Conservation (phyloP, 2,888 invertebrate species). For the Patella caerulea region DNA sequence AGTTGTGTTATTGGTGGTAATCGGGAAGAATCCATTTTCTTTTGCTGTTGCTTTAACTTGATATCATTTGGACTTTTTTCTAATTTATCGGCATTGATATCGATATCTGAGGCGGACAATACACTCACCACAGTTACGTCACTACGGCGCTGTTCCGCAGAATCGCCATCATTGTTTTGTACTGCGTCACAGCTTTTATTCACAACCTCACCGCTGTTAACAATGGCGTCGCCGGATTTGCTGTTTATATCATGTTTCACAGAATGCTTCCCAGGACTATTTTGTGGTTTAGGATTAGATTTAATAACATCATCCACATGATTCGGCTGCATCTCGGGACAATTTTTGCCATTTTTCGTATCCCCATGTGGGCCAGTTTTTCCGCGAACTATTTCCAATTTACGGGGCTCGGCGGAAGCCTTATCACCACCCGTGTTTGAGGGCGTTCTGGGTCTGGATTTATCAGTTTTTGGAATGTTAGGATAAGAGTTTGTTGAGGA, state of each 20-base stretch:
- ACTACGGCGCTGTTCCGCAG: slow-evolving; percentile 16
- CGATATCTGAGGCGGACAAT: slow-evolving; percentile 24
- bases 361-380: neutral
- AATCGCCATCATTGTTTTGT: neutral
- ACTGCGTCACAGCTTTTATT: neutral
- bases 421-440: neutral
- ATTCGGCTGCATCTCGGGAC: neutral
- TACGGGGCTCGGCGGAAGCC: neutral
- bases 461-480: neutral
- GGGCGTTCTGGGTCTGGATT: neutral
- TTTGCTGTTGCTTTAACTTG: neutral
- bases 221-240: neutral
- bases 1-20: no score
- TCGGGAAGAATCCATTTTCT: no score
- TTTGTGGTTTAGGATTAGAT: neutral
- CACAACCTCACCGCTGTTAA: neutral
- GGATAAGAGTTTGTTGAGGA: neutral
- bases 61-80: slow-evolving; percentile 1
- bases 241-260: neutral
- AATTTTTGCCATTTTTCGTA: neutral
- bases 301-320: neutral
- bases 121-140: slow-evolving; percentile 21
- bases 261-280: neutral
- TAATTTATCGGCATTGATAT: slow-evolving; percentile 13
- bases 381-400: neutral